Percentiles rank a stretch among this genome's conserved stretches.
Evolutionary conservation across 2,113 vertebrate species (phyloP).

Genomic region (Tragulus kanchil): DNA sequence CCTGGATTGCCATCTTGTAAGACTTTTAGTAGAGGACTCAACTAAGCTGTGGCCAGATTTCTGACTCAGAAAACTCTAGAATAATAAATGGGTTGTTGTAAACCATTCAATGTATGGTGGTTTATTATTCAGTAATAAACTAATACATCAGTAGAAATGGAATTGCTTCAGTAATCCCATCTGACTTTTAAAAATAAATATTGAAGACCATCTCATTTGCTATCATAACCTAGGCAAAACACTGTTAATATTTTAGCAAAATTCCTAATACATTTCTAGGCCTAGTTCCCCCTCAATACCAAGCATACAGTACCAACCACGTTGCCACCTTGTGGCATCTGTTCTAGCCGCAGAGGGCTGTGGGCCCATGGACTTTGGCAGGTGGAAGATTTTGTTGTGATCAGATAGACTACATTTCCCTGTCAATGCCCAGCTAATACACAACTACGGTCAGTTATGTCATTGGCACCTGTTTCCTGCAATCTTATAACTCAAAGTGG

Average conservation of each 20-base stretch:
- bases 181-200: neutral
- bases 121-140: neutral
- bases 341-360: neutral
- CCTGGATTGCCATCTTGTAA: neutral
- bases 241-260: neutral
- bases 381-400: no score
- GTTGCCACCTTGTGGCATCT: neutral
- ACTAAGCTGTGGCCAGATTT: neutral
- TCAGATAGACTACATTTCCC: neutral
- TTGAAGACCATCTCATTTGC: neutral
- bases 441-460: neutral
- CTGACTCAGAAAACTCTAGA: neutral
- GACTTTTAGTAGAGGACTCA: neutral
- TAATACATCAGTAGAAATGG: neutral
- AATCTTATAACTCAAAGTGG: neutral
- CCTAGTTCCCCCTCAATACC: neutral
- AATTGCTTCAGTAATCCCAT: neutral
- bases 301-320: neutral
- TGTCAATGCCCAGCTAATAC: neutral
- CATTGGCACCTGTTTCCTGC: neutral
- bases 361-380: neutral
- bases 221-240: neutral
- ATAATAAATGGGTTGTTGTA: neutral
- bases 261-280: conserved; percentile 33
- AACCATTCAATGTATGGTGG: neutral